phyloP scores from a whole-genome alignment of 2,797 vertebrate genomes.

The Bovichtus variegatus region DNA sequence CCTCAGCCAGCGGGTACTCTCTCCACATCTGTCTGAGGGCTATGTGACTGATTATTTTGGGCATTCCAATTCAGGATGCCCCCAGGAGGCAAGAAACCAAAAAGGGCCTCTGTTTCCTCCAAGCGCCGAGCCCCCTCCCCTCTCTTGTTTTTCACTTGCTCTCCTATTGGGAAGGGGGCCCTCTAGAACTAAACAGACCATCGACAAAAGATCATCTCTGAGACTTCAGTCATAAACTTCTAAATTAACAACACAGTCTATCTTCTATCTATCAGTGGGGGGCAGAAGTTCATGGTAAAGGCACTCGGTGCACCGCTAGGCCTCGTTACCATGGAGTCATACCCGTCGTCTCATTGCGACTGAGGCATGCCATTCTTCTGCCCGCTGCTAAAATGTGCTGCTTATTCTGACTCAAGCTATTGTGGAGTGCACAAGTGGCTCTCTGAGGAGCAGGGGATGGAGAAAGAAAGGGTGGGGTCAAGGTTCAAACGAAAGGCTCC shows the following conservation, averaged over 20 bases:
- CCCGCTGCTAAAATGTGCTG: constrained; percentile 64
- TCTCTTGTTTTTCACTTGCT: constrained; percentile 70
- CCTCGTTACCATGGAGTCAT: constrained; percentile 88
- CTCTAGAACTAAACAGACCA: constrained; percentile 73
- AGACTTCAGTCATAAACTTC: constrained; percentile 81
- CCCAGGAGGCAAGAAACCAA: constrained; percentile 79
- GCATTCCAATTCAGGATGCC: constrained; percentile 77
- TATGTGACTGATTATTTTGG: constrained; percentile 84
- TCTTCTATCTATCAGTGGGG: constrained; percentile 81
- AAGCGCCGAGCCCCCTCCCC: constrained; percentile 3
- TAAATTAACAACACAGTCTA: constrained; percentile 81
- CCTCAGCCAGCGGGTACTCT: constrained; percentile 58
- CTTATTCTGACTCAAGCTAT: constrained; percentile 86
- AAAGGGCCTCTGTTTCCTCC: constrained; percentile 81
- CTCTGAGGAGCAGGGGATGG: constrained; percentile 83
- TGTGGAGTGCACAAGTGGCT: constrained; percentile 87
- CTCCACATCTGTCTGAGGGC: constrained; percentile 84
- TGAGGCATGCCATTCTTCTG: constrained; percentile 85
- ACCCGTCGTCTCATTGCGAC: constrained; percentile 70
- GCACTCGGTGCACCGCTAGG: constrained; percentile 61
- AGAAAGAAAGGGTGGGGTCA: constrained; percentile 84
- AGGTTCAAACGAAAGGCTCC: constrained; percentile 82
- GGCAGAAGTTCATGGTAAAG: constrained; percentile 66
- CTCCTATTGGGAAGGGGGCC: constrained; percentile 76
- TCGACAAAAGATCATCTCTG: constrained; percentile 86